These are phyloP conservation scores for Rotaria sp. DNA, from an alignment of 2,888 invertebrate genomes.

Conservation along the genomic window DNA sequence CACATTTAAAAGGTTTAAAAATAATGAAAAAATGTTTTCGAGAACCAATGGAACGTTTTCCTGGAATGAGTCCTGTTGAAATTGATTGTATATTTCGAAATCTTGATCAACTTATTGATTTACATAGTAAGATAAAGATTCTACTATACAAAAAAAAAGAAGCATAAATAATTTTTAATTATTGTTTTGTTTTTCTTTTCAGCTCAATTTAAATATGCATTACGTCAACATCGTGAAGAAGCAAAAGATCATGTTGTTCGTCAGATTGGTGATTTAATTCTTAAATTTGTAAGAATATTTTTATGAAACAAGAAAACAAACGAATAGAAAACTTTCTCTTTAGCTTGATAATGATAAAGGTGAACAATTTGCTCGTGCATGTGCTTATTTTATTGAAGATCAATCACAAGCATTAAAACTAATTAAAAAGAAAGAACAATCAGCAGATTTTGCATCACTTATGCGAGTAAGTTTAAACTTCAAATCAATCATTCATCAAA, in stretches of 20 bases:
- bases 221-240: slow-evolving; percentile 34
- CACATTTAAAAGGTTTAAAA: slow-evolving; percentile 39
- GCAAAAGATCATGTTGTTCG: slow-evolving; percentile 27
- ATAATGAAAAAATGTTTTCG: slow-evolving; percentile 39
- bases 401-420: slow-evolving; percentile 40
- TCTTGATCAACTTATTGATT: slow-evolving; percentile 35
- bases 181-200: background rate
- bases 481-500: too few relatives aligned
- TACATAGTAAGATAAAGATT: slow-evolving; percentile 30
- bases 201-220: slow-evolving; percentile 39
- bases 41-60: slow-evolving; percentile 33
- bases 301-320: too few relatives aligned
- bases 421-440: slow-evolving; percentile 32
- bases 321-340: background rate
- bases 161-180: background rate
- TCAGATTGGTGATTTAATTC: slow-evolving; percentile 10
- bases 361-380: slow-evolving; percentile 36
- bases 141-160: too few relatives aligned
- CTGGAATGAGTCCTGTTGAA: slow-evolving; percentile 30
- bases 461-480: slow-evolving; percentile 16
- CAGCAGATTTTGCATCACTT: slow-evolving; percentile 24
- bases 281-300: background rate
- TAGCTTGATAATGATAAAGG: slow-evolving; percentile 39
- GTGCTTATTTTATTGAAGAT: slow-evolving; percentile 41
- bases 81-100: slow-evolving; percentile 36